These are phyloP conservation scores for Callinectes sapidus DNA, from an alignment of 2,888 invertebrate species.

Conservation along the genomic window DNA sequence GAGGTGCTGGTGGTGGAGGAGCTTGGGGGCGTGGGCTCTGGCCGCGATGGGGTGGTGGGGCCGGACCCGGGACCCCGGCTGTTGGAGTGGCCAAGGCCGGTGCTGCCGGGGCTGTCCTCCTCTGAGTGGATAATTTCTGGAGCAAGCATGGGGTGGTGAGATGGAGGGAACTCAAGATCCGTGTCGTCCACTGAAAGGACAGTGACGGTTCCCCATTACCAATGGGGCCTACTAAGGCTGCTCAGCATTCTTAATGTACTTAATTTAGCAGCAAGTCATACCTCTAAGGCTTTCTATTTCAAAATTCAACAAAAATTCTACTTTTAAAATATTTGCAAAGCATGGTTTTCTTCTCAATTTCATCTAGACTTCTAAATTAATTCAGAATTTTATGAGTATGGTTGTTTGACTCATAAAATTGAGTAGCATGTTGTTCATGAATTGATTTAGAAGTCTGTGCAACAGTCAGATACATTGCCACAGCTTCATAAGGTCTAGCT, in stretches of 20 bases:
- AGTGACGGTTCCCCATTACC: constrained; percentile 26
- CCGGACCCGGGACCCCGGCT: constrained; percentile 64
- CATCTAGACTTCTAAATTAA: constrained; percentile 9
- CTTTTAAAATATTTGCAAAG: neutral
- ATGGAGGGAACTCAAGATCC: constrained; percentile 70
- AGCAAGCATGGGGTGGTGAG: constrained; percentile 72
- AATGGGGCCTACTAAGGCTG: constrained; percentile 7
- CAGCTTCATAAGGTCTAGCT: neutral
- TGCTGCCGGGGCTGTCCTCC: constrained; percentile 67
- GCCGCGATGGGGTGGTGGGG: constrained; percentile 67
- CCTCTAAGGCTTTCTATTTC: constrained; percentile 1
- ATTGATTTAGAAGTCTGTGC: constrained; percentile 16
- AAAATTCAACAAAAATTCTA: neutral
- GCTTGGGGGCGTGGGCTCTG: constrained; percentile 71
- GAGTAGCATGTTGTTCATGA: neutral
- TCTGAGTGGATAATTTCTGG: constrained; percentile 73
- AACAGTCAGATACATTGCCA: neutral
- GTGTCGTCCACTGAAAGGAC: constrained; percentile 56
- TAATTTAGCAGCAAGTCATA: neutral
- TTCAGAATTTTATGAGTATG: constrained; percentile 20
- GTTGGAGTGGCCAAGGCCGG: constrained; percentile 46
- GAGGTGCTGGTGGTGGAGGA: constrained; percentile 73
- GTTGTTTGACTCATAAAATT: constrained; percentile 2
- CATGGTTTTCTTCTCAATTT: neutral
- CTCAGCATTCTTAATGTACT: neutral